Percentiles rank a stretch among this genome's conserved stretches.
phyloP scores from a whole-genome alignment of 2,888 invertebrate genomes.

The Sphecodes monilicornis region DNA sequence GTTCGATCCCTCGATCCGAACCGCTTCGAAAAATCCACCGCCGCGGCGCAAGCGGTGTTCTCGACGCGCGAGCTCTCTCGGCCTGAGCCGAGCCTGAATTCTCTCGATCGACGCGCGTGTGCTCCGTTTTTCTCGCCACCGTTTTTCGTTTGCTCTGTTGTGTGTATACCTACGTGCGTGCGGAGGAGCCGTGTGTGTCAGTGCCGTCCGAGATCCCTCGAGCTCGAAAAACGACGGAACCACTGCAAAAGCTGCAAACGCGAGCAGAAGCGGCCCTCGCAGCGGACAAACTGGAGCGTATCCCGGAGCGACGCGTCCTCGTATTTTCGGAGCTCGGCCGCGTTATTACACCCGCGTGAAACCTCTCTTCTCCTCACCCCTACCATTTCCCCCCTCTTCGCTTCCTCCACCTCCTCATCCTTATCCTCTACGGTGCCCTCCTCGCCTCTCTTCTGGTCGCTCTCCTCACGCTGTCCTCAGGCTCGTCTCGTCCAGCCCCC shows the following conservation, averaged over 20 bases:
- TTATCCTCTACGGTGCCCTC: neutral
- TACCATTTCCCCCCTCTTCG: neutral
- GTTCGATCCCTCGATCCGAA: conserved; percentile 25
- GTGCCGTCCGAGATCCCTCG: neutral
- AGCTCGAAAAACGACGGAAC: neutral
- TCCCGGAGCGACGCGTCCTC: conserved; percentile 16
- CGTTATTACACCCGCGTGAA: conserved; percentile 22
- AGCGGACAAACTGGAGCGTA: conserved; percentile 25
- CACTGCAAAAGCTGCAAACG: no score
- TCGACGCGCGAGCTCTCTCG: neutral
- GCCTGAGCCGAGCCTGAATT: neutral
- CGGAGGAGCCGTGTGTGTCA: neutral
- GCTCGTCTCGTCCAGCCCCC: neutral
- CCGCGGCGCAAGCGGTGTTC: neutral
- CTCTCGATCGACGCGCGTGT: neutral
- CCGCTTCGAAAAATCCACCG: conserved; percentile 15
- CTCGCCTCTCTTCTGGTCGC: neutral
- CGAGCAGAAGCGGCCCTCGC: neutral
- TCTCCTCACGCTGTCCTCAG: neutral
- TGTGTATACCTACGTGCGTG: neutral
- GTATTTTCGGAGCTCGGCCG: conserved; percentile 53
- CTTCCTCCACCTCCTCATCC: conserved; percentile 7
- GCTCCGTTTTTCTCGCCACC: neutral
- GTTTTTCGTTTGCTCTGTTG: neutral
- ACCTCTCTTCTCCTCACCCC: neutral